These are phyloP conservation scores for Lontra canadensis DNA, from an alignment of 2,113 vertebrate species.

Conservation along the genomic window DNA sequence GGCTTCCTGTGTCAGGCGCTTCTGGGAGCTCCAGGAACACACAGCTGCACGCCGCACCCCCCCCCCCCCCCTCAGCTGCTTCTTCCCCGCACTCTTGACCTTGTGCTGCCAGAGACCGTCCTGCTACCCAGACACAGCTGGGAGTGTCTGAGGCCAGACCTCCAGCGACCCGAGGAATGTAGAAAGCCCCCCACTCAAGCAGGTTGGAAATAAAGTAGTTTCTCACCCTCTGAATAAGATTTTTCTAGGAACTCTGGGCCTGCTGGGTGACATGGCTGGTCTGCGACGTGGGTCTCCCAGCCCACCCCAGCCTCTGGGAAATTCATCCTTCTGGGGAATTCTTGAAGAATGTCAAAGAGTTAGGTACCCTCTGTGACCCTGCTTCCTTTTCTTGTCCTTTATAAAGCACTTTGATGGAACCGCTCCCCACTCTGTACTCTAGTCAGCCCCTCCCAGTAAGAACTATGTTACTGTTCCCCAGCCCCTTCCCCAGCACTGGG, in stretches of 20 bases:
- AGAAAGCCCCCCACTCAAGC: background rate
- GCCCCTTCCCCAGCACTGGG: background rate
- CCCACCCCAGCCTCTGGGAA: background rate
- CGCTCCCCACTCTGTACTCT: background rate
- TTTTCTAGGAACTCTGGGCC: background rate
- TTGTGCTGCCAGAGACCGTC: background rate
- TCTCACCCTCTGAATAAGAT: background rate
- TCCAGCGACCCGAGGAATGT: background rate
- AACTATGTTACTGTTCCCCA: background rate
- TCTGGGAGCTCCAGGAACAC: background rate
- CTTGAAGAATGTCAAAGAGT: background rate
- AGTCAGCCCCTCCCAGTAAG: background rate
- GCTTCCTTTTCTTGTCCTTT: background rate
- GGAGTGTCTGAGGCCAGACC: background rate
- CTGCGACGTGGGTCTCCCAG: background rate
- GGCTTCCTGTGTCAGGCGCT: background rate
- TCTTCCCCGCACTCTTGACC: background rate
- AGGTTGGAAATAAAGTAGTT: background rate
- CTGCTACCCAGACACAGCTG: background rate
- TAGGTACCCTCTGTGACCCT: background rate
- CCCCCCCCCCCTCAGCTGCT: background rate
- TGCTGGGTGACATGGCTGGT: background rate
- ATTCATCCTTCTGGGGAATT: background rate
- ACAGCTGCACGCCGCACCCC: background rate
- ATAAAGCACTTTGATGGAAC: background rate